phyloP scores from a whole-genome alignment of 2,888 invertebrate species.

The Rhamphomyia laevipes region DNA sequence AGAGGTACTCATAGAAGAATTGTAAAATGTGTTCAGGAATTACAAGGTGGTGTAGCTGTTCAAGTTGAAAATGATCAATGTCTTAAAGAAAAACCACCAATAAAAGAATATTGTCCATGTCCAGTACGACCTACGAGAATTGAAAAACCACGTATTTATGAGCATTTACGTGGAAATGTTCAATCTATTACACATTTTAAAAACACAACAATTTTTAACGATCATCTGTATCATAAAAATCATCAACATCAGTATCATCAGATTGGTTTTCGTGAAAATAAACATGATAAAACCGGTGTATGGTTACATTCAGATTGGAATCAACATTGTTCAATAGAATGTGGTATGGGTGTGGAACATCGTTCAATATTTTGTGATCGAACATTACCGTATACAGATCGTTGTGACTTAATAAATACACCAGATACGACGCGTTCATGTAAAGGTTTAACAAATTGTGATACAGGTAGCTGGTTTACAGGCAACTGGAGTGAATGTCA shows the following conservation, averaged over 20 bases:
- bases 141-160: constrained; percentile 11
- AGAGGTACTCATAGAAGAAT: constrained; percentile 58
- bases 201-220: not conserved
- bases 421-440: constrained; percentile 54
- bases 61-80: constrained; percentile 49
- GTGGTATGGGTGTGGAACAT: constrained; percentile 59
- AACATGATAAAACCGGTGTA: constrained; percentile 22
- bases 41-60: constrained; percentile 24
- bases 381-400: constrained; percentile 45
- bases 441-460: constrained; percentile 50
- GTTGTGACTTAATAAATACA: constrained; percentile 43
- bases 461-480: constrained; percentile 64
- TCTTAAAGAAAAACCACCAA: constrained; percentile 38
- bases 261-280: constrained; percentile 20
- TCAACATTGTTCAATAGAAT: constrained; percentile 52
- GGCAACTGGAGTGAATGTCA: constrained; percentile 51
- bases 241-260: constrained; percentile 8
- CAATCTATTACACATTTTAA: not conserved
- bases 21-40: constrained; percentile 50
- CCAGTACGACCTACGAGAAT: constrained; percentile 17
- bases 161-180: not conserved
- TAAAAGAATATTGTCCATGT: constrained; percentile 37
- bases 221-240: not conserved
- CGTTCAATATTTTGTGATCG: constrained; percentile 55
- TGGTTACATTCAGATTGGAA: constrained; percentile 32